Evolutionary conservation across 2,113 vertebrate species (phyloP), one percentile per base, ranked within the genome.

Genomic region (Oriolus oriolus): DNA sequence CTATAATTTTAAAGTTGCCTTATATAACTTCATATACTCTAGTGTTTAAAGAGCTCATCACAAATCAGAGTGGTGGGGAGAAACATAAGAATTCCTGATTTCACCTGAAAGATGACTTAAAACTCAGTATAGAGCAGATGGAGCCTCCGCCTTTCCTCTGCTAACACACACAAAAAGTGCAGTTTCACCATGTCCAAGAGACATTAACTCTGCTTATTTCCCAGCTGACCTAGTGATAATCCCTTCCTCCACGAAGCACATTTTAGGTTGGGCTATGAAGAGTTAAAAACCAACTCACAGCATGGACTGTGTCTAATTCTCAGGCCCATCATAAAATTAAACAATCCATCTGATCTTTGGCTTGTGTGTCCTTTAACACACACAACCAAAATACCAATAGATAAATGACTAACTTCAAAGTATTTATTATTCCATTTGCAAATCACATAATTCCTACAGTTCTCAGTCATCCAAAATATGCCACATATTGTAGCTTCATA

Each of bases 341-440:
- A 42, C 21, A 54, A 54, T 28, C 6, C 44, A 18, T 8, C 64
- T 86, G 22, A 88, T 70, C 24, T 94, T 64, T 39, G 87, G 76
- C 52, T 77, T 41, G 8, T 41, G 30, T n/a, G 24, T 74, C 18
- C 69, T 95, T 87, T 27, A 83, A 90, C 41, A 93, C 16, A 79
- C 6, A 52, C 76, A 90, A 37, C 13, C 27, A 56, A 64, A 93
- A 82, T 5, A 64, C 53, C 68, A 73, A 68, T 13, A 52, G 5
- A 56, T 39, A 78, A 95, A 94, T 73, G 7, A 27, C 33, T 69
- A 61, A 87, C 41, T 84, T 20, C 21, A 45, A 87, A 70, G 41
- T 20, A 81, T 79, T 94, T 95, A 60, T 50, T 64, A 90, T 87
- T 95, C 39, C 74, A 63, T 50, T 61, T 92, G 74, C 75, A 87